A percentile compares a stretch with the other conserved stretches of the same genome.
Conservation (phyloP, 2,113 vertebrate species). For the mouse (Mus musculus) region DNA sequence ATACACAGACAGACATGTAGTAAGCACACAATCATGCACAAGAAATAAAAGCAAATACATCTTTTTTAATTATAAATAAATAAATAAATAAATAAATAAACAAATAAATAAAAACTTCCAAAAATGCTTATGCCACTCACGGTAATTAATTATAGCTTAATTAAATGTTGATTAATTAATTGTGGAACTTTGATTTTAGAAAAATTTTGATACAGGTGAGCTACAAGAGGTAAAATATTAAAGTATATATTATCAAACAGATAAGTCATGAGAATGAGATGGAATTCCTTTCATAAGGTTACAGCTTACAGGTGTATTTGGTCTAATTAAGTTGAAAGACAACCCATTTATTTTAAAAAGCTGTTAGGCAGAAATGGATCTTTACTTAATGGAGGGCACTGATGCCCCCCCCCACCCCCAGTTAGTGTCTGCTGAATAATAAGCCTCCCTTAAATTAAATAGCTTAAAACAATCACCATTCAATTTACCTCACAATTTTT, state of each 20-base stretch:
- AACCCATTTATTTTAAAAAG: neutral
- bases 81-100: neutral
- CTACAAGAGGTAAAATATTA: neutral
- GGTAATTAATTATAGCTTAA: neutral
- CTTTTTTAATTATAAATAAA: too few relatives aligned
- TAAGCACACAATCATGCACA: neutral
- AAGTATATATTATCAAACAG: neutral
- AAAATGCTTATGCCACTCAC: neutral
- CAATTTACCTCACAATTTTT: neutral
- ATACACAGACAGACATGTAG: neutral
- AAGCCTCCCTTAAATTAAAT: neutral
- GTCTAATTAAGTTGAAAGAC: constrained; percentile 17
- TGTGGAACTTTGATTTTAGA: neutral
- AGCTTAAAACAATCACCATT: neutral
- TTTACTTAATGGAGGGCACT: constrained; percentile 45
- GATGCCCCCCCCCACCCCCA: neutral
- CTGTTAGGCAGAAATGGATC: constrained; percentile 40
- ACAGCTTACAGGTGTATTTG: neutral
- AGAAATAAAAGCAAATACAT: neutral
- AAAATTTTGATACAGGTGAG: neutral
- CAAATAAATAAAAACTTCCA: neutral
- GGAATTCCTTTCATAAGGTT: neutral
- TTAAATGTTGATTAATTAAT: neutral
- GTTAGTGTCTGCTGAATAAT: neutral
- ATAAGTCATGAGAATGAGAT: neutral